Evolutionary conservation across 2,888 invertebrate genomes (phyloP).

Genomic region (Hemithea aestivaria): DNA sequence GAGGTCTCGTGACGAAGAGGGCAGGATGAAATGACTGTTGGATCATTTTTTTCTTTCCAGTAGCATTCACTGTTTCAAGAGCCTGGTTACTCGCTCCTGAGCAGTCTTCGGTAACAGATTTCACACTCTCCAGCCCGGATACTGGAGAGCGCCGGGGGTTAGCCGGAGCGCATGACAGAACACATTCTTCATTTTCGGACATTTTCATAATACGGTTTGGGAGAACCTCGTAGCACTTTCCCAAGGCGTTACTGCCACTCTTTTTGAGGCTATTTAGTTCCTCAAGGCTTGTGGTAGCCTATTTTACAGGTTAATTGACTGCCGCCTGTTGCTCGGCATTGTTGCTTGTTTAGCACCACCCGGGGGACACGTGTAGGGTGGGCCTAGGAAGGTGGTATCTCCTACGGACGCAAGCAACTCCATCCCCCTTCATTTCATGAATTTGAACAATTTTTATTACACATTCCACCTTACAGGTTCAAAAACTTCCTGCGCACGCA

Average conservation of each 20-base stretch:
- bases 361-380: no score
- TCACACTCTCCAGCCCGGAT: constrained; percentile 5
- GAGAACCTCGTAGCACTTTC: constrained; percentile 1
- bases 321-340: constrained; percentile 14
- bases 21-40: constrained; percentile 21
- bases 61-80: constrained; percentile 8
- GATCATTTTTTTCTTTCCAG: constrained; percentile 15
- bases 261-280: constrained; percentile 6
- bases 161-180: no score
- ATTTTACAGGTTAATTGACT: no score
- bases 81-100: constrained; percentile 11
- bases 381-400: constrained; percentile 8
- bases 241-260: constrained; percentile 3
- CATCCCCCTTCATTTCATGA: no score
- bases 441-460: no score
- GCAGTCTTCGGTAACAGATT: constrained; percentile 13
- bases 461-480: constrained; percentile 76
- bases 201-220: constrained; percentile 4
- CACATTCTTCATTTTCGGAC: constrained; percentile 4
- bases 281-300: constrained; percentile 4
- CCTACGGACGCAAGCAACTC: constrained; percentile 7
- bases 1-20: constrained; percentile 16
- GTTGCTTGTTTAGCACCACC: constrained; percentile 4
- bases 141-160: constrained; percentile 7
- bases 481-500: constrained; percentile 96